Conservation (phyloP, 2,888 invertebrate species). For the Drosophila diplacantha region DNA sequence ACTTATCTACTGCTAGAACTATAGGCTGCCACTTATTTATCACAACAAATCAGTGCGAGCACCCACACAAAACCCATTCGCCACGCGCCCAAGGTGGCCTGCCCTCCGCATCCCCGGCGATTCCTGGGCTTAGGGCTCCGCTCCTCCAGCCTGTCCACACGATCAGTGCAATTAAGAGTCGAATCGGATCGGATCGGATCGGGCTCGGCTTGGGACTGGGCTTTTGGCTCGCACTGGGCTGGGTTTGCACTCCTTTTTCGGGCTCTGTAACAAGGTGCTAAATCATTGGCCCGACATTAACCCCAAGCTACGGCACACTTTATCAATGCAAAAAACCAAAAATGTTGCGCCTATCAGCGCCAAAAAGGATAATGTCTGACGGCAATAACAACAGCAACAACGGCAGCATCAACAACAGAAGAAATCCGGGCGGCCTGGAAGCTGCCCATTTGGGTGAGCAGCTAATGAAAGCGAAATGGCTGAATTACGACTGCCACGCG, state of each 20-base stretch:
- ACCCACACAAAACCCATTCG: slow-evolving; percentile 76
- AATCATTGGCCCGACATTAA: slow-evolving; percentile 77
- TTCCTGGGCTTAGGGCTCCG: slow-evolving; percentile 18
- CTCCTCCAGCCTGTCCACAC: slow-evolving; percentile 59
- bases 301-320: slow-evolving; percentile 77
- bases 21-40: slow-evolving; percentile 73
- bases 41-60: slow-evolving; percentile 74
- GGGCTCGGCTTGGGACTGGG: slow-evolving; percentile 30
- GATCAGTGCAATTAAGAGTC: slow-evolving; percentile 71
- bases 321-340: slow-evolving; percentile 71
- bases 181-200: slow-evolving; percentile 53
- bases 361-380: slow-evolving; percentile 61
- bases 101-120: slow-evolving; percentile 7
- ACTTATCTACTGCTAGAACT: slow-evolving; percentile 31
- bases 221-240: slow-evolving; percentile 19
- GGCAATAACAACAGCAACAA: slow-evolving; percentile 43
- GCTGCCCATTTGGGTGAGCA: slow-evolving; percentile 50
- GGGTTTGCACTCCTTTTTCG: slow-evolving; percentile 16
- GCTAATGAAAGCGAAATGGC: slow-evolving; percentile 69
- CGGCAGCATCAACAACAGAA: slow-evolving; percentile 33
- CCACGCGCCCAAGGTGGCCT: slow-evolving; percentile 70
- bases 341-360: slow-evolving; percentile 63
- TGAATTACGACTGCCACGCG: slow-evolving; percentile 52
- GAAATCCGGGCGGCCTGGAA: slow-evolving; percentile 34
- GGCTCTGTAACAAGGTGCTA: slow-evolving; percentile 75